These are phyloP conservation scores for Pipistrellus pygmaeus DNA, from an alignment of 2,797 vertebrate species.

Conservation along the genomic window DNA sequence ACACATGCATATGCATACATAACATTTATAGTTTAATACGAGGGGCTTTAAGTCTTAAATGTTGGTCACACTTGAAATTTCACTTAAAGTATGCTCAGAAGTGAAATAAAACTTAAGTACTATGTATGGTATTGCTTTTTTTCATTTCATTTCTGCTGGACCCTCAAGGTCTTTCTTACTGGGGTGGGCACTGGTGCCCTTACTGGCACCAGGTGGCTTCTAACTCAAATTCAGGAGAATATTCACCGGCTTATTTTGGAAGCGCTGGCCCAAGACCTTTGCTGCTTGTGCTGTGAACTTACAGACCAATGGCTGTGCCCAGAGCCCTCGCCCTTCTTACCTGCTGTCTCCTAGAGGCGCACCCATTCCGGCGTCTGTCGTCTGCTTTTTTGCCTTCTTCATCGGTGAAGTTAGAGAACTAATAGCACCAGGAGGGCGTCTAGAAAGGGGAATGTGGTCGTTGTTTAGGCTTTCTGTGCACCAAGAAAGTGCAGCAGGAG, in stretches of 20 bases:
- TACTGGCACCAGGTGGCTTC: constrained; percentile 24
- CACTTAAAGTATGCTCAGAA: background rate
- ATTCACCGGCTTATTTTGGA: constrained; percentile 64
- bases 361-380: background rate
- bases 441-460: background rate
- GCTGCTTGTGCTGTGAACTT: constrained; percentile 17
- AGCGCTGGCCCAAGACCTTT: constrained; percentile 48
- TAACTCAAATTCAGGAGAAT: constrained; percentile 50
- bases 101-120: background rate
- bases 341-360: background rate
- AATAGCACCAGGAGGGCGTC: background rate
- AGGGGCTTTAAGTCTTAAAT: constrained; percentile 21
- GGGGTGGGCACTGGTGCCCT: background rate
- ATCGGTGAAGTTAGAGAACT: background rate
- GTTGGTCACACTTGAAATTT: background rate
- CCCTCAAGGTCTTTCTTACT: constrained; percentile 57
- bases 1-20: background rate
- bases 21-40: background rate
- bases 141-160: constrained; percentile 3
- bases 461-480: background rate
- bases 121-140: background rate
- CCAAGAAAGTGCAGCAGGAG: background rate
- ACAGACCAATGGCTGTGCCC: background rate
- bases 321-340: background rate
- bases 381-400: background rate